Percentiles rank a stretch among this genome's conserved stretches.
phyloP scores from a whole-genome alignment of 2,888 invertebrate genomes.

The Amphipoea lucens region DNA sequence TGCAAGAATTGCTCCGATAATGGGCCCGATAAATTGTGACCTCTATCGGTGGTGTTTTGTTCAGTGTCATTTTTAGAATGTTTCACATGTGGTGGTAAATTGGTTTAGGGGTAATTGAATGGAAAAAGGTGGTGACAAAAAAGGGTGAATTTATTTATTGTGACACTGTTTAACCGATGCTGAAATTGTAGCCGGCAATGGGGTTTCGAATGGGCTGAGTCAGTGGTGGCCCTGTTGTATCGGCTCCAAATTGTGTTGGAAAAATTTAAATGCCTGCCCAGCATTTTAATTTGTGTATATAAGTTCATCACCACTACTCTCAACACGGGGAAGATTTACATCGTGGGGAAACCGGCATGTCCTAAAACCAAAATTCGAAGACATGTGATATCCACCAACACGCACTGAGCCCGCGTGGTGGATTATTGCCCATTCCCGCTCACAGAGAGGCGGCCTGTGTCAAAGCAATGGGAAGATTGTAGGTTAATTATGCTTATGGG shows the following conservation, averaged over 20 bases:
- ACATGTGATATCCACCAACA: background rate
- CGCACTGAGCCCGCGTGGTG: no score
- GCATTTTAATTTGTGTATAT: background rate
- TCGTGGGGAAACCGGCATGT: background rate
- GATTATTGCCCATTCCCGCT: background rate
- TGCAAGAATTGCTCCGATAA: slow-evolving; percentile 80
- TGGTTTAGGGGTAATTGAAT: slow-evolving; percentile 41
- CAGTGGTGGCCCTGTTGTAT: no score
- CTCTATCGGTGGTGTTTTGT: slow-evolving; percentile 73
- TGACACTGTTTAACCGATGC: background rate
- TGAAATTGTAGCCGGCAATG: background rate
- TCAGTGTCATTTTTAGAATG: slow-evolving; percentile 70
- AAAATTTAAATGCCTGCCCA: no score
- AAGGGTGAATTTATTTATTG: slow-evolving; percentile 20
- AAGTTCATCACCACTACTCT: background rate
- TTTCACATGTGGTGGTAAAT: slow-evolving; percentile 41
- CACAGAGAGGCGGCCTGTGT: no score
- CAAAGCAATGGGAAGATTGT: no score
- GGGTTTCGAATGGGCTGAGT: background rate
- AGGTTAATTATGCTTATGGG: no score
- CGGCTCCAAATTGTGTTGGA: background rate
- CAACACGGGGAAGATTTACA: background rate
- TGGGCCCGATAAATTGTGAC: slow-evolving; percentile 78
- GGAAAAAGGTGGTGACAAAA: slow-evolving; percentile 22
- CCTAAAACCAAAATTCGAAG: background rate